phyloP scores from a whole-genome alignment of 2,888 invertebrate genomes.

The Limenitis camilla region DNA sequence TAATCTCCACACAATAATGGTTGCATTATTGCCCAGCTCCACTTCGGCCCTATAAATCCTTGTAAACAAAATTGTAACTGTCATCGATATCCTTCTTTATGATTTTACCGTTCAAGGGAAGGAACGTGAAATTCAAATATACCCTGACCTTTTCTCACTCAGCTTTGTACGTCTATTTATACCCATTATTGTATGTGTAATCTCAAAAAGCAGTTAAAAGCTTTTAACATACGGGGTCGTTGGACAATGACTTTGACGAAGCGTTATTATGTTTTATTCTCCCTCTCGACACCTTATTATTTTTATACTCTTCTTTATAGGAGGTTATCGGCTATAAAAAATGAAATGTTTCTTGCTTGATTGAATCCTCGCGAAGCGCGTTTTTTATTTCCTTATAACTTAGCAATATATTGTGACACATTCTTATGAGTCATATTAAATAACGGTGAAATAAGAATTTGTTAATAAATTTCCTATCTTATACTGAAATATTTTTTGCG shows the following conservation, averaged over 20 bases:
- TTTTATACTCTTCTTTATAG: slow-evolving; percentile 65
- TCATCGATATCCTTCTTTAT: slow-evolving; percentile 62
- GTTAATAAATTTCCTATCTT: background rate
- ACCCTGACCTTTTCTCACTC: slow-evolving; percentile 18
- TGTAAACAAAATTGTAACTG: slow-evolving; percentile 66
- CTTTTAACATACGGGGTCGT: slow-evolving; percentile 39
- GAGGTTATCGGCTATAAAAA: slow-evolving; percentile 64
- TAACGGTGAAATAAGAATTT: background rate
- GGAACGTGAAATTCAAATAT: slow-evolving; percentile 54
- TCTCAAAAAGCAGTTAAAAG: slow-evolving; percentile 39
- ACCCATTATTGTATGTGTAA: slow-evolving; percentile 30
- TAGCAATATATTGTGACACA: slow-evolving; percentile 30
- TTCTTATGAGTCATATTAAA: slow-evolving; percentile 15
- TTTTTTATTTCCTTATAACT: slow-evolving; percentile 42
- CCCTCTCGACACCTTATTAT: slow-evolving; percentile 62
- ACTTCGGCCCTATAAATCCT: slow-evolving; percentile 45
- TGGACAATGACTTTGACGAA: slow-evolving; percentile 50
- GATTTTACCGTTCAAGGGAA: slow-evolving; percentile 46
- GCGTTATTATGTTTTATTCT: slow-evolving; percentile 63
- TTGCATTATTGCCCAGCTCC: slow-evolving; percentile 30
- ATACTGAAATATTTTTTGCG: too few species aligned
- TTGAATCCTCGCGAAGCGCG: slow-evolving; percentile 50
- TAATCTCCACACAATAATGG: slow-evolving; percentile 19
- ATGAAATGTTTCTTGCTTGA: slow-evolving; percentile 61
- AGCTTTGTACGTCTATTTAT: background rate